Evolutionary conservation across 2,888 invertebrate genomes (phyloP).

Genomic region (Athalia rosae): DNA sequence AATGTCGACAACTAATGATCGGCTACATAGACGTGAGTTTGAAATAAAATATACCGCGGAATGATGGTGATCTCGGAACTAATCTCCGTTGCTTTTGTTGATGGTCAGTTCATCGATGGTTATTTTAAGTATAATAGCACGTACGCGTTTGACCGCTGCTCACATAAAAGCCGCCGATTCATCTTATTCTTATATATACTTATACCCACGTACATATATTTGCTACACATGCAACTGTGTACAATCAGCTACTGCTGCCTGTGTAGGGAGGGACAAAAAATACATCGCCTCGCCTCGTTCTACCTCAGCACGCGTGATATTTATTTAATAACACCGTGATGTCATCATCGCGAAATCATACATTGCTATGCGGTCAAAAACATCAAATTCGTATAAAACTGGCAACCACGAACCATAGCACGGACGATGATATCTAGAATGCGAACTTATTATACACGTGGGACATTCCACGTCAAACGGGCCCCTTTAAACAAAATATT

Average conservation of each 20-base stretch:
- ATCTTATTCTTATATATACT: not conserved
- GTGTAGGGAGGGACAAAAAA: not conserved
- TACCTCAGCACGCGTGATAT: not conserved
- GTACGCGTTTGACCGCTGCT: no score
- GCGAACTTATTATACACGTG: not conserved
- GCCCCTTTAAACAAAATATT: no score
- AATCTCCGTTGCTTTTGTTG: no score
- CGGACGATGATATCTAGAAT: slow-evolving; percentile 9
- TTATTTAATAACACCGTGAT: slow-evolving; percentile 21
- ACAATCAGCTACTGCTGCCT: not conserved
- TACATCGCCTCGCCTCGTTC: not conserved
- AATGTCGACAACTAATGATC: no score
- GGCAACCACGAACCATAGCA: slow-evolving; percentile 4
- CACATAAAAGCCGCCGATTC: no score
- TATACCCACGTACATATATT: not conserved
- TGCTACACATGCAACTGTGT: not conserved
- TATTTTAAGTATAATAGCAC: no score
- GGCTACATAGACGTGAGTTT: no score
- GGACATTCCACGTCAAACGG: not conserved
- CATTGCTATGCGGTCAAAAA: slow-evolving; percentile 20
- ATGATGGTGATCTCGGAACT: no score
- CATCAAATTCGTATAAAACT: slow-evolving; percentile 28
- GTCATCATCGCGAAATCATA: slow-evolving; percentile 12
- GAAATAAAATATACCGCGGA: no score
- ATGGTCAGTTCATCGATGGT: no score